A percentile compares a stretch with the other conserved stretches of the same genome.
Evolutionary conservation across 2,888 invertebrate genomes (phyloP).

Genomic region (Aradus depressus): DNA sequence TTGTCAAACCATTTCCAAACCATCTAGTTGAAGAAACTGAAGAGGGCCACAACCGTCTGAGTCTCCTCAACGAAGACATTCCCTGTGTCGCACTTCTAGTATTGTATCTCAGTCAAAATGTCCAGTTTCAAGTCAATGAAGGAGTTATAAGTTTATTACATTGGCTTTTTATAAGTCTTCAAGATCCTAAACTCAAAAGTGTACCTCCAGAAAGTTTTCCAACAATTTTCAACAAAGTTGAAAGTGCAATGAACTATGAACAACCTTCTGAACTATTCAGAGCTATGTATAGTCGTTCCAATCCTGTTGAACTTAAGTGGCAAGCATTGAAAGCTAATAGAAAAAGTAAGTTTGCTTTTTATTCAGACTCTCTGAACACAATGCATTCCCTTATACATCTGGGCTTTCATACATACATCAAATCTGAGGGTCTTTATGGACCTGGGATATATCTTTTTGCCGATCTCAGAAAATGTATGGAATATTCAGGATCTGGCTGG

Average conservation of each 20-base stretch:
- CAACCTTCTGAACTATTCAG: constrained; percentile 17
- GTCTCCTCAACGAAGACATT: constrained; percentile 15
- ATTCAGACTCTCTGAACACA: constrained; percentile 3
- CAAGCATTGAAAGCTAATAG: constrained; percentile 15
- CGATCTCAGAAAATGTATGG: constrained; percentile 18
- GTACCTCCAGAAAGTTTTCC: constrained; percentile 12
- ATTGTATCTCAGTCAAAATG: background rate
- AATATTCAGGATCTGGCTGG: constrained; percentile 1
- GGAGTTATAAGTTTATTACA: constrained; percentile 20
- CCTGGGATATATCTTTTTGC: constrained; percentile 16
- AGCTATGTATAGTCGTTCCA: constrained; percentile 13
- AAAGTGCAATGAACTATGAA: constrained; percentile 11
- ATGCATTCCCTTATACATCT: constrained; percentile 20
- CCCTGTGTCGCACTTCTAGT: constrained; percentile 16
- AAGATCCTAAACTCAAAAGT: constrained; percentile 14
- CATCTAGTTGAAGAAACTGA: constrained; percentile 16
- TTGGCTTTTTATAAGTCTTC: constrained; percentile 16
- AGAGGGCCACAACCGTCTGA: constrained; percentile 13
- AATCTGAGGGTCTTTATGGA: constrained; percentile 9
- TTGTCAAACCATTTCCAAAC: constrained; percentile 15
- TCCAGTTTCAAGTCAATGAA: constrained; percentile 1
- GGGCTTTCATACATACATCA: constrained; percentile 14
- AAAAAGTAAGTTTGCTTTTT: constrained; percentile 20
- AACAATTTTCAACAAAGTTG: constrained; percentile 14
- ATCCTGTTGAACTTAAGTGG: constrained; percentile 17